A percentile compares a stretch with the other conserved stretches of the same genome.
phyloP scores from a whole-genome alignment of 53 echinoderm and acorn worm species.

The Henricia sp. region DNA sequence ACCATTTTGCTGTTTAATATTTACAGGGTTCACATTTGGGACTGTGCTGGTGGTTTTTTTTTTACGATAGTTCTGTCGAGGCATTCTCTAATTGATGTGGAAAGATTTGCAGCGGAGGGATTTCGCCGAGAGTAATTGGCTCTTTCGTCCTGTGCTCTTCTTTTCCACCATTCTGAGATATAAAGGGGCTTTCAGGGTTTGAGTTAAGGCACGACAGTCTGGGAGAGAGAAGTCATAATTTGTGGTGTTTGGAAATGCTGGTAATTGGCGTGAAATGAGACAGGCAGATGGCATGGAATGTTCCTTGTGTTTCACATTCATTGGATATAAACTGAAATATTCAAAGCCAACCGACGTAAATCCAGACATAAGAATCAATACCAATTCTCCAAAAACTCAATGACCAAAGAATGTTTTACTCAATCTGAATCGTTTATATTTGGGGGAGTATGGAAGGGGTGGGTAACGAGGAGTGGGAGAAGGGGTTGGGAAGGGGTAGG shows the following conservation, averaged over 20 bases:
- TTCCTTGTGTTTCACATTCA: neutral
- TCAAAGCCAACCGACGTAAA: too few relatives aligned
- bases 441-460: too few relatives aligned
- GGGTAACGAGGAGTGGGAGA: neutral
- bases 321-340: neutral
- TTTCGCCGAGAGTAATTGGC: constrained; percentile 32
- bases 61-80: neutral
- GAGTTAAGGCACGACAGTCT: constrained; percentile 19
- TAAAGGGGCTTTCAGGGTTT: neutral
- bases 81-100: constrained; percentile 53
- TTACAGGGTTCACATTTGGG: constrained; percentile 8
- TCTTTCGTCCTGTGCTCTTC: constrained; percentile 16
- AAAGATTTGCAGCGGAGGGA: constrained; percentile 45
- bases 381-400: too few relatives aligned
- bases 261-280: constrained; percentile 62
- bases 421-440: too few relatives aligned
- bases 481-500: neutral
- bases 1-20: constrained; percentile 26
- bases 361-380: too few relatives aligned
- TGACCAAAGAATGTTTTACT: too few relatives aligned
- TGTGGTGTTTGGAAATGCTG: constrained; percentile 34
- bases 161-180: neutral
- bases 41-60: neutral
- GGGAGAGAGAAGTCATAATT: constrained; percentile 31
- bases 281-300: neutral